Conservation (phyloP, 2,888 invertebrate species). For the Cantharis rustica region DNA sequence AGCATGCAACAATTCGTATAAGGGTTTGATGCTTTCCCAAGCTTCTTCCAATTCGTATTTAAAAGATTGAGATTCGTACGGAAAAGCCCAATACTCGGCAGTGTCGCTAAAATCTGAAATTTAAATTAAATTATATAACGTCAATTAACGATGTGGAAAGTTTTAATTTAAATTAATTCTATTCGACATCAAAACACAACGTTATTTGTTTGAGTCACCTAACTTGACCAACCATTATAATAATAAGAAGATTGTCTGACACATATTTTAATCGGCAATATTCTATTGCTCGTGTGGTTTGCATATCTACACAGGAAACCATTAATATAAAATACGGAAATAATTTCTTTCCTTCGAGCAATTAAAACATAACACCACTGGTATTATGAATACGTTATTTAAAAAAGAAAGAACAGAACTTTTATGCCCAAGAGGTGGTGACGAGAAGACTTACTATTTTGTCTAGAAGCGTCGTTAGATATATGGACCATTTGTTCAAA, state of each 20-base stretch:
- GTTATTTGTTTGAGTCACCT: background rate
- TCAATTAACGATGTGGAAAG: background rate
- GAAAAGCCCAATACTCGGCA: slow-evolving; percentile 87
- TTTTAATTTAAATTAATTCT: background rate
- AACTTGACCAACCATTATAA: background rate
- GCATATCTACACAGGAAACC: background rate
- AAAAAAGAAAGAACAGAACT: background rate
- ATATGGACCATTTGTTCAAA: slow-evolving; percentile 80
- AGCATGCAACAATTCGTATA: slow-evolving; percentile 87
- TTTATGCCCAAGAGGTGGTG: background rate
- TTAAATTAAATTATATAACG: background rate
- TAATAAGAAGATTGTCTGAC: background rate
- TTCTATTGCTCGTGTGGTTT: background rate
- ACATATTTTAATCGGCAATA: background rate
- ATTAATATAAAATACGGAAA: background rate
- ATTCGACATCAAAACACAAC: background rate
- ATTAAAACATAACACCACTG: background rate
- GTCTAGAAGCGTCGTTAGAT: slow-evolving; percentile 78
- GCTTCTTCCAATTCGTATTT: slow-evolving; percentile 78
- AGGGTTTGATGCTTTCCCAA: slow-evolving; percentile 83
- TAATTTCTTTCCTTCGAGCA: background rate
- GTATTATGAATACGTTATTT: background rate
- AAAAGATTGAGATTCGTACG: slow-evolving; percentile 79
- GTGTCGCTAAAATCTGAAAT: slow-evolving; percentile 81
- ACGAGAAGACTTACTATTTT: slow-evolving; percentile 73